Base-by-base conservation (phyloP, 2,113 vertebrate species). In the Rhizomys pruinosus region DNA sequence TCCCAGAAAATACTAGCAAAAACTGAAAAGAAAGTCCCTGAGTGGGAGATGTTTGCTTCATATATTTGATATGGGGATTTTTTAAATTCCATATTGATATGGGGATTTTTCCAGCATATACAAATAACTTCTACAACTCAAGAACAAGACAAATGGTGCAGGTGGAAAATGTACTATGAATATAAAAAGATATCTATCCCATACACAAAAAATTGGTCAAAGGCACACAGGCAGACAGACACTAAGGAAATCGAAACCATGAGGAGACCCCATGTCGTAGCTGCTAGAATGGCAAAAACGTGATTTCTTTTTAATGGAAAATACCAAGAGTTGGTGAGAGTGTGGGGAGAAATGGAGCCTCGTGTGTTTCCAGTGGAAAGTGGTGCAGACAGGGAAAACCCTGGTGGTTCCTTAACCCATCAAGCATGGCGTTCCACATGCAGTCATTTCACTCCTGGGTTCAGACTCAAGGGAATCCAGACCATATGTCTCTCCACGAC, bases 381-480 rank as follows among this genome's bases (percentile, higher is more conserved):
- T 20, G 55, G 10, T 6, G 7, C 5, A 1, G 37, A 63, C 72
- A 17, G 2, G 57, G 78, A 23, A 59, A 72, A 27, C 34, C 1
- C 10, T 61, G 4, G 71, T 7, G 5, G 61, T 9, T 52, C 34
- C 89, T 52, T 57, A 15, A 3, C 23, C 0, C 16, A 34, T 37
- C 15, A 47, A 47, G 66, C 37, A 27, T 29, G n/a, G 19, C 17
- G 52, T 34, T 8, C 69, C 76, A 0, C 55, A 0, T 7, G 13
- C 39, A 3, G 89, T 37, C 29, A 20, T 11, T 39, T 72, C 1
- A 1, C 5, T 6, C 89, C 27, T 5, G n/a, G 42, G 76, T 32
- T 0, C 0, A 9, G 2, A 2, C 68, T 25, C 34, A 5, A 29
- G 44, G 52, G 19, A 52, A n/a, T 0, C 3, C 7, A 44, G 23